Conservation (phyloP, 2,888 invertebrate genomes). For the Myathropa florea region DNA sequence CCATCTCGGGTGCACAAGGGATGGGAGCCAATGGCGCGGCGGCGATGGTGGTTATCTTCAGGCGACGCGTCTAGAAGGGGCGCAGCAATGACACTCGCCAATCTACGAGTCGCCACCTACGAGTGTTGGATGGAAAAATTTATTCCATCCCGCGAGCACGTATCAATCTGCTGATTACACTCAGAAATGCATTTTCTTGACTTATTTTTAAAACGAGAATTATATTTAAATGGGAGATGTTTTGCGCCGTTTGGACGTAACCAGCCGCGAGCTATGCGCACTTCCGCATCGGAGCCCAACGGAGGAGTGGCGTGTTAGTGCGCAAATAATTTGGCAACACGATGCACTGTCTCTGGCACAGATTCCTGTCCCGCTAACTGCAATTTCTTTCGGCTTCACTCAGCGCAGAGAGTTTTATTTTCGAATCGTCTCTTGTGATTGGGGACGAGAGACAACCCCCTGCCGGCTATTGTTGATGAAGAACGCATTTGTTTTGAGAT, state of each 20-base stretch:
- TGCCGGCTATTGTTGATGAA: not conserved
- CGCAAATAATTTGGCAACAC: slow-evolving; percentile 56
- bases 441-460: not conserved
- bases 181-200: not conserved
- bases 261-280: slow-evolving; percentile 31
- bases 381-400: slow-evolving; percentile 8
- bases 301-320: slow-evolving; percentile 34
- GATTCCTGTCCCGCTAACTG: slow-evolving; percentile 44
- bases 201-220: slow-evolving; percentile 12
- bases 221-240: slow-evolving; percentile 17
- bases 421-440: not conserved
- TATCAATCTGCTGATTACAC: slow-evolving; percentile 59
- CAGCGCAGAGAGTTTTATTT: not conserved
- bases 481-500: slow-evolving; percentile 34
- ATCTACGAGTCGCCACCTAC: not conserved
- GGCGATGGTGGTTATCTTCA: not conserved
- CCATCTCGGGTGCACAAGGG: not conserved
- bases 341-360: slow-evolving; percentile 42
- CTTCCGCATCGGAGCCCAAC: slow-evolving; percentile 27
- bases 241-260: not conserved
- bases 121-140: slow-evolving; percentile 7
- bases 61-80: not conserved
- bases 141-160: slow-evolving; percentile 8
- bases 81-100: not conserved
- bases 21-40: not conserved